Evolutionary conservation across 2,888 invertebrate genomes (phyloP).

Genomic region (Chouioia cunea): DNA sequence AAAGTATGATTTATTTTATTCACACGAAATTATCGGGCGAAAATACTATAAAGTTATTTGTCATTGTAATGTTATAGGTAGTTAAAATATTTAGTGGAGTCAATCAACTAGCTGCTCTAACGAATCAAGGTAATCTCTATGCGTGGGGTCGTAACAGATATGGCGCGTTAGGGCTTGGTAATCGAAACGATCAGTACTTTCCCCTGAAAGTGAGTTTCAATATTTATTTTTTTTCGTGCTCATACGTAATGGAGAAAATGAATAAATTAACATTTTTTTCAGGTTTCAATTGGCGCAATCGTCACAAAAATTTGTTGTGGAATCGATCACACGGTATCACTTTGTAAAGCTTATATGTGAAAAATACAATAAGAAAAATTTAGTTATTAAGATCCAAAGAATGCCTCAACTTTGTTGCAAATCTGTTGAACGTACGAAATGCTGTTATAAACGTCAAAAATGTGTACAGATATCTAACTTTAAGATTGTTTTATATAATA

Average conservation of each 20-base stretch:
- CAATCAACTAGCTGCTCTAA: conserved; percentile 85
- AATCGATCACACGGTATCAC: conserved; percentile 85
- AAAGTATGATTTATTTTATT: conserved; percentile 51
- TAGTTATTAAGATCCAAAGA: conserved; percentile 15
- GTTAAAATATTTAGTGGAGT: conserved; percentile 79
- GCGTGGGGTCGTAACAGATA: conserved; percentile 92
- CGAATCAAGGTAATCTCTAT: conserved; percentile 85
- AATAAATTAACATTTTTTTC: conserved; percentile 38
- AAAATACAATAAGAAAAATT: conserved; percentile 51
- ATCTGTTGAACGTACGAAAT: conserved; percentile 22
- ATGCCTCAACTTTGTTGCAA: conserved; percentile 5
- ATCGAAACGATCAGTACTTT: conserved; percentile 85
- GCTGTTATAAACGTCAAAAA: conserved; percentile 31
- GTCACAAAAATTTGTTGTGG: conserved; percentile 83
- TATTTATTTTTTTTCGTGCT: background rate
- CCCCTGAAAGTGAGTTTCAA: conserved; percentile 80
- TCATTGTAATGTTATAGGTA: conserved; percentile 52
- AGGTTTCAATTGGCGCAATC: conserved; percentile 81
- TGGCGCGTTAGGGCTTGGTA: conserved; percentile 87
- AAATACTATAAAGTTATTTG: background rate
- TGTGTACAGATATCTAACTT: conserved; percentile 37
- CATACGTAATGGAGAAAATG: conserved; percentile 54
- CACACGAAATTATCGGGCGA: background rate
- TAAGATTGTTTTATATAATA: conserved; percentile 14
- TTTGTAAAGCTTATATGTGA: conserved; percentile 80